Evolutionary conservation across 2,888 invertebrate genomes (phyloP).

Genomic region (Zelleria hepariella): DNA sequence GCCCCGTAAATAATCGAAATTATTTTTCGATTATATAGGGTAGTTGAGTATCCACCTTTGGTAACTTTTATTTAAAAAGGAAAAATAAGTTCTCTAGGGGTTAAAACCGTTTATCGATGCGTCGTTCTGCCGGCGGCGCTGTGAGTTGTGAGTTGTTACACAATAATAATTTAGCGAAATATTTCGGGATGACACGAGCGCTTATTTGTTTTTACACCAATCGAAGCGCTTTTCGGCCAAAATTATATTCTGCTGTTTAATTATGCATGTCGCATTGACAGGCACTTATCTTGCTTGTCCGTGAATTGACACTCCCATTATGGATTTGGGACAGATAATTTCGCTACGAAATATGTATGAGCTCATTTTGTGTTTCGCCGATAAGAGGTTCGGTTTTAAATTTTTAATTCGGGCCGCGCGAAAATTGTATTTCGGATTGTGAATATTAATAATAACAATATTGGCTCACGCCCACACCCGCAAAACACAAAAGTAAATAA

Average conservation of each 20-base stretch:
- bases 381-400: background rate
- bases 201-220: background rate
- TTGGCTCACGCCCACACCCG: too few relatives aligned
- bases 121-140: too few relatives aligned
- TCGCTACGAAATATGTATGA: background rate
- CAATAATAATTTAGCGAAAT: background rate
- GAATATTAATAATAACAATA: too few relatives aligned
- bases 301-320: slow-evolving; percentile 11
- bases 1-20: too few relatives aligned
- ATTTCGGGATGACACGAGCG: background rate
- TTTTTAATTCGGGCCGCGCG: background rate
- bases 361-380: background rate
- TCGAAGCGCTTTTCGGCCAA: background rate
- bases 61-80: too few relatives aligned
- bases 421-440: background rate
- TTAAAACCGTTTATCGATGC: too few relatives aligned
- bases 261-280: slow-evolving; percentile 21
- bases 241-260: slow-evolving; percentile 18
- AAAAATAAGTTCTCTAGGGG: too few relatives aligned
- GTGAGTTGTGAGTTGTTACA: too few relatives aligned
- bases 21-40: too few relatives aligned
- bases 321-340: background rate
- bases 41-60: too few relatives aligned
- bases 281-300: slow-evolving; percentile 19
- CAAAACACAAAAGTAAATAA: too few relatives aligned